Evolutionary conservation across 2,888 invertebrate species (phyloP), one percentile per base, ranked within the genome.

Genomic region (Chelonus formosanus): DNA sequence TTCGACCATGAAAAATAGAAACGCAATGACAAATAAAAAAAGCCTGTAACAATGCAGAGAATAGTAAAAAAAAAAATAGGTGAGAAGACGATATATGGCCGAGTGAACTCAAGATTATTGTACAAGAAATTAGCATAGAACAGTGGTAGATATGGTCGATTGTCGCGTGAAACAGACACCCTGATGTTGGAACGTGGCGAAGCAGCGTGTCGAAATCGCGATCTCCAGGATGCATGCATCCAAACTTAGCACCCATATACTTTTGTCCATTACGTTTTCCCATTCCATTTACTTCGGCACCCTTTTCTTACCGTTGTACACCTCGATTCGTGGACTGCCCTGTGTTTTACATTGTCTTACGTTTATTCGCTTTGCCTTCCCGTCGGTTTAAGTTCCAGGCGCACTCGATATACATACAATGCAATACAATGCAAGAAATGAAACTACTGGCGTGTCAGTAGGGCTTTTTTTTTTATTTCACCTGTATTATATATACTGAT

Each of bases 381-480:
- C 60, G 55, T 59, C 61, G 62, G 59, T 63, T 61, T 48, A 54
- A 56, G 53, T 53, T 63, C 54, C 53, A 48, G 36, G 62, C 61
- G 61, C 69, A 70, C 70, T 66, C 76, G 75, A 81, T 81, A 81
- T 81, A 80, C 81, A 81, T 81, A 81, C 81, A 81, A 81, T 81
- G 78, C 78, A 63, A 65, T 71, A 73, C 72, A 74, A 73, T 74
- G 77, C 76, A 72, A 75, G 62, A 65, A 74, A 75, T 75, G 73
- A 73, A 75, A 73, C 74, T 68, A 55, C 48, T 60, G 60, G 59
- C 55, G 60, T 60, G 55, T 65, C 55, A 43, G 57, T 63, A 3
- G 20, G 31, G 55, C 32, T 60, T 47, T 53, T 45, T 45, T 65
- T 60, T 60, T 65, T 65, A 48, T 34, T 65, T 6, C 3, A 40